Conservation (phyloP, 2,113 vertebrate species). For the Piprites chloris region DNA sequence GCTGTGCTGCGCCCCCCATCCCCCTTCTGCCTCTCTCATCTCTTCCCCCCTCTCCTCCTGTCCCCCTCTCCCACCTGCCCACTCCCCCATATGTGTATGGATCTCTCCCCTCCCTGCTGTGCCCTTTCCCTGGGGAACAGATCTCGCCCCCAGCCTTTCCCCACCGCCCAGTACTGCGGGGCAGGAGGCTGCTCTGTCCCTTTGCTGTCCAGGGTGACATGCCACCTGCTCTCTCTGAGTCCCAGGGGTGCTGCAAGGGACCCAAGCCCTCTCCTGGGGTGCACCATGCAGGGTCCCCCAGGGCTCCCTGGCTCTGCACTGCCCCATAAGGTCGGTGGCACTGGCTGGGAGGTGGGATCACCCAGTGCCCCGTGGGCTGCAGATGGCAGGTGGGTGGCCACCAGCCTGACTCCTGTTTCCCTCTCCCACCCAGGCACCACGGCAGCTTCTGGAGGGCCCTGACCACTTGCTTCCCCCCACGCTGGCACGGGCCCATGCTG, state of each 20-base stretch:
- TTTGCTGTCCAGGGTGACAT: neutral
- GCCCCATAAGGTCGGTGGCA: neutral
- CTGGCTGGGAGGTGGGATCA: neutral
- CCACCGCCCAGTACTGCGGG: accelerated
- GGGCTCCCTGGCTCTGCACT: neutral
- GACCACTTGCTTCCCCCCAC: constrained; percentile 19
- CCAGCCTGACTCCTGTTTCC: neutral
- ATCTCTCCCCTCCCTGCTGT: neutral
- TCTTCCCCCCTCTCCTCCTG: neutral
- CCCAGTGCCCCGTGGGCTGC: neutral
- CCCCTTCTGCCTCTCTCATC: neutral
- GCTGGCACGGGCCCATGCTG: neutral
- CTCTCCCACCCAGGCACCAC: constrained; percentile 27
- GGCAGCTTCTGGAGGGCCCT: constrained; percentile 54
- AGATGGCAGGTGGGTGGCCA: accelerated
- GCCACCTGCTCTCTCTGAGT: neutral
- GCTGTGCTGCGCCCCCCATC: neutral
- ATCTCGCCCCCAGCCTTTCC: neutral
- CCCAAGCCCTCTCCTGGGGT: neutral
- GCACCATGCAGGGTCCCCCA: neutral
- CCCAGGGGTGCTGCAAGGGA: neutral
- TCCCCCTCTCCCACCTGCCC: neutral
- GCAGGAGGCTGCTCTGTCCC: neutral
- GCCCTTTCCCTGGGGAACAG: neutral
- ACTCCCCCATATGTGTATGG: neutral